phyloP scores from a whole-genome alignment of 2,113 vertebrate genomes.

The Calonectris borealis region DNA sequence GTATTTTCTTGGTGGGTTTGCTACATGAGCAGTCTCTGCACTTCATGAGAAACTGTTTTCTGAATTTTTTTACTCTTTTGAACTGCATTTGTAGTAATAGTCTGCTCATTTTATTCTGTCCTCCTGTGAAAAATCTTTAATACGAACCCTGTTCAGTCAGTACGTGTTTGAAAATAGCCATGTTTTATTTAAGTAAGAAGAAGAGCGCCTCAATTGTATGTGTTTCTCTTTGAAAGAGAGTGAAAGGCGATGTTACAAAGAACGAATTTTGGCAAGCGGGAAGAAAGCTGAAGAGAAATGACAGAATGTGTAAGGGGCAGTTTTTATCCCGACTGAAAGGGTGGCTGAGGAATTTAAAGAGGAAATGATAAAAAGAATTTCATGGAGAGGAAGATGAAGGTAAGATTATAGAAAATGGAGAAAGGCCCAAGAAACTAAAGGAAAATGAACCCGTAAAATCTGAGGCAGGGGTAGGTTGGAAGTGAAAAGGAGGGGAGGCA shows the following conservation, averaged over 20 bases:
- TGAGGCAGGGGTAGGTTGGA: background rate
- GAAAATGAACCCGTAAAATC: background rate
- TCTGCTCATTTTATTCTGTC: background rate
- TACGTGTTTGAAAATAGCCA: background rate
- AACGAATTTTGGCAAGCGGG: background rate
- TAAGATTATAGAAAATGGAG: background rate
- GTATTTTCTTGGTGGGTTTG: background rate
- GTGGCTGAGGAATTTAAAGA: background rate
- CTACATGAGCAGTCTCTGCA: background rate
- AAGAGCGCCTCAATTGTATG: background rate
- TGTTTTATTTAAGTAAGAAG: slow-evolving; percentile 7
- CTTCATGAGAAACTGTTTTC: background rate
- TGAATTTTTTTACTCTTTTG: background rate
- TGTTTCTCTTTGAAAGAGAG: slow-evolving; percentile 22
- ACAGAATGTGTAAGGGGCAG: background rate
- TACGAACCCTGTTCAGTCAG: background rate
- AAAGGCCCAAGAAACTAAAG: background rate
- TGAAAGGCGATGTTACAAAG: background rate
- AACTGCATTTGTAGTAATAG: background rate
- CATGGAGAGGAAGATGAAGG: background rate
- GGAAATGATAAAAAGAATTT: background rate
- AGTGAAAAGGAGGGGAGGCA: background rate
- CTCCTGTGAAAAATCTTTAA: background rate
- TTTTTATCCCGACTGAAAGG: background rate
- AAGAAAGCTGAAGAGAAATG: background rate